Percentiles rank a stretch among this genome's conserved stretches.
Conservation (phyloP, 2,797 vertebrate genomes). For the Erpetoichthys calabaricus region DNA sequence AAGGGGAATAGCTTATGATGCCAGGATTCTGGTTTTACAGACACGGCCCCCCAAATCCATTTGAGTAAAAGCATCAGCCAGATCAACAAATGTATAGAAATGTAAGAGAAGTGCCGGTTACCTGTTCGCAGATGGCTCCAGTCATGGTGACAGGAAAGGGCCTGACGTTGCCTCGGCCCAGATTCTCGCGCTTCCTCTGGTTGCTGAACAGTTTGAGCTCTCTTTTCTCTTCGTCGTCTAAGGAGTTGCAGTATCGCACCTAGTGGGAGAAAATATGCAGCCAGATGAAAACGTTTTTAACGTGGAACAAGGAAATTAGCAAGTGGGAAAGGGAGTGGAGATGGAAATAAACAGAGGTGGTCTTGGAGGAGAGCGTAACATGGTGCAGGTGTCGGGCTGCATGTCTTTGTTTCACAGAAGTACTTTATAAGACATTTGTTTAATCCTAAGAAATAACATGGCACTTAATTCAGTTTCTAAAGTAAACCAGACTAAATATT, state of each 20-base stretch:
- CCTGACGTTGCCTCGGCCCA: conserved; percentile 84
- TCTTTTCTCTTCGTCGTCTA: conserved; percentile 93
- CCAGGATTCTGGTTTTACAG: no score
- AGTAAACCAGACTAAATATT: no score
- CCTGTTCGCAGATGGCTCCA: conserved; percentile 92
- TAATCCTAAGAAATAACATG: no score
- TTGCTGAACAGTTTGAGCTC: conserved; percentile 95
- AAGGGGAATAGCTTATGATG: no score
- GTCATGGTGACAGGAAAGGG: conserved; percentile 94
- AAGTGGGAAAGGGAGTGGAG: background rate
- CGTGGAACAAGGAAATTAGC: background rate
- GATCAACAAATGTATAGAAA: no score
- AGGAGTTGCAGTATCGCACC: conserved; percentile 87
- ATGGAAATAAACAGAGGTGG: no score
- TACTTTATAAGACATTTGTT: background rate
- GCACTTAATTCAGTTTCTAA: no score
- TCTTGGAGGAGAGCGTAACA: no score
- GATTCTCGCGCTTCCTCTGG: conserved; percentile 86
- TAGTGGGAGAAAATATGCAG: conserved; percentile 23
- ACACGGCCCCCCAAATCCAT: no score
- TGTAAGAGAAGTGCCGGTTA: conserved; percentile 21
- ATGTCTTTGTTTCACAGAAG: conserved; percentile 4
- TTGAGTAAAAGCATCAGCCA: no score
- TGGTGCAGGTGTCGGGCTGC: background rate
- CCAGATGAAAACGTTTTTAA: background rate